A percentile compares a stretch with the other conserved stretches of the same genome.
Evolutionary conservation across 2,113 vertebrate genomes (phyloP).

Genomic region (Eleginops maclovinus): DNA sequence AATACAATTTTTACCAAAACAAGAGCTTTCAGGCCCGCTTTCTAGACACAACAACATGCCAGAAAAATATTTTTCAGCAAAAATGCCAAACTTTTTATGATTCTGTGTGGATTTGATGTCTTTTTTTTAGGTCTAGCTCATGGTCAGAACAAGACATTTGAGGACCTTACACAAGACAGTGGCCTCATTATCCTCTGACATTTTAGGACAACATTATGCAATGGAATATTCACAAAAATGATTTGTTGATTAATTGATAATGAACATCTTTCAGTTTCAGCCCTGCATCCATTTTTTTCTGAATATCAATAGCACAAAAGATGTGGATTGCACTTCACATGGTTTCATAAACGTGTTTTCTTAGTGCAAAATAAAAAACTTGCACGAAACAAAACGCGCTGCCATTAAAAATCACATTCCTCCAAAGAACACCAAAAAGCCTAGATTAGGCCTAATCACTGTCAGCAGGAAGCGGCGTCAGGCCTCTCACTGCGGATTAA

Average conservation of each 20-base stretch:
- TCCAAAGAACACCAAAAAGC: constrained; percentile 80
- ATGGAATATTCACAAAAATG: not conserved
- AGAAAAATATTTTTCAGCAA: not conserved
- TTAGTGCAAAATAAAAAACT: constrained; percentile 59
- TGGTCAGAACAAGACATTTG: not conserved
- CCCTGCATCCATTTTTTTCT: not conserved
- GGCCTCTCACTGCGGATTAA: constrained; percentile 86
- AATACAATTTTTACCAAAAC: too few relatives aligned
- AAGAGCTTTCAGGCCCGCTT: too few relatives aligned
- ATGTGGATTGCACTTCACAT: constrained; percentile 44
- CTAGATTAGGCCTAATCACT: constrained; percentile 85
- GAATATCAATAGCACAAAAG: constrained; percentile 36
- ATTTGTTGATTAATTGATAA: not conserved
- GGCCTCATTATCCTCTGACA: not conserved
- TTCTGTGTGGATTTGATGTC: not conserved
- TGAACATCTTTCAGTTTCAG: not conserved
- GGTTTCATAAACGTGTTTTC: constrained; percentile 32
- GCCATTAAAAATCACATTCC: constrained; percentile 80
- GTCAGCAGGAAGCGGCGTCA: constrained; percentile 83
- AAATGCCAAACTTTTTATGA: not conserved
- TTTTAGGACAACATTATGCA: not conserved
- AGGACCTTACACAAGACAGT: not conserved
- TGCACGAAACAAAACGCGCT: constrained; percentile 66
- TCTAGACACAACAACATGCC: not conserved
- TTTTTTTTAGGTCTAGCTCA: too few relatives aligned